Evolutionary conservation across 2,113 vertebrate species (phyloP).

Genomic region (Chinchilla lanigera): DNA sequence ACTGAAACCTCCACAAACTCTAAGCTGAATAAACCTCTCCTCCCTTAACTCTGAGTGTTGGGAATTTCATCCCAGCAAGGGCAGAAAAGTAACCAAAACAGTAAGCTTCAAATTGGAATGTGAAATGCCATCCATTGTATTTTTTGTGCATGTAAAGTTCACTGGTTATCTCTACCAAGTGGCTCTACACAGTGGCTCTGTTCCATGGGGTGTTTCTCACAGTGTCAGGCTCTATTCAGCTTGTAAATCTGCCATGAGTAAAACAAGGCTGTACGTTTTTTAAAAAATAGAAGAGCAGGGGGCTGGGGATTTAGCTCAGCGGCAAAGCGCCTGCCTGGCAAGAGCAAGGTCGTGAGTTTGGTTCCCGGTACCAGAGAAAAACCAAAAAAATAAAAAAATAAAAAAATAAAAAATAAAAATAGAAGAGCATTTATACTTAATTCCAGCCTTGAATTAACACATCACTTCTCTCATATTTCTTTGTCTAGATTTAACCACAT

Average conservation of each 20-base stretch:
- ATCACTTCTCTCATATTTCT: not conserved
- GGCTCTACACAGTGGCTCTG: not conserved
- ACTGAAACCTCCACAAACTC: too few species aligned
- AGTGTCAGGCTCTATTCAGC: not conserved
- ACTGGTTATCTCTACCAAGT: not conserved
- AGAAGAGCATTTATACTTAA: not conserved
- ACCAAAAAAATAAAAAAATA: too few species aligned
- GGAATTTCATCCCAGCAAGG: too few species aligned
- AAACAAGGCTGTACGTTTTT: slow-evolving; percentile 14
- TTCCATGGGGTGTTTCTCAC: not conserved
- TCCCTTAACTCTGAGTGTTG: too few species aligned
- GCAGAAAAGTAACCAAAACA: too few species aligned
- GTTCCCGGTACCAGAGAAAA: too few species aligned
- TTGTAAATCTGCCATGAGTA: not conserved
- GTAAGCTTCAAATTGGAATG: not conserved
- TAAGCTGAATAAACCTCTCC: too few species aligned
- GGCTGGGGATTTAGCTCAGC: too few species aligned
- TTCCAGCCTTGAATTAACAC: not conserved
- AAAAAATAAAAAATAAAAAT: too few species aligned
- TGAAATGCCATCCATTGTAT: not conserved
- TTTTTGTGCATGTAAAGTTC: not conserved
- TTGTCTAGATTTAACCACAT: not conserved
- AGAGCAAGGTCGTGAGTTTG: too few species aligned
- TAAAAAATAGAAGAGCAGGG: not conserved
- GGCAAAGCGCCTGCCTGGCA: too few species aligned